These are phyloP conservation scores for Aphrophora alni DNA, from an alignment of 2,888 invertebrate genomes.

Conservation along the genomic window DNA sequence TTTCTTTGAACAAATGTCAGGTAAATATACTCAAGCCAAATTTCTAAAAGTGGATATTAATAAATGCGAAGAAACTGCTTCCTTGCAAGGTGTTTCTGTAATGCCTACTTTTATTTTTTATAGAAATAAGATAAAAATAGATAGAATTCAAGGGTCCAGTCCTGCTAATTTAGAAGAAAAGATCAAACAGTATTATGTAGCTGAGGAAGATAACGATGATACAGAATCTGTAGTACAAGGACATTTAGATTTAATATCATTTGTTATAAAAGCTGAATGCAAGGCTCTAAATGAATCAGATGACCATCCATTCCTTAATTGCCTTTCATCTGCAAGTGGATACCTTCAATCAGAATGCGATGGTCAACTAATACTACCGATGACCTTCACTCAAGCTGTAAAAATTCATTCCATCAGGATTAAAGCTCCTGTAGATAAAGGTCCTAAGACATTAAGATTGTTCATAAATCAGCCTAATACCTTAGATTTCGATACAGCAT, in stretches of 20 bases:
- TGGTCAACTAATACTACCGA: slow-evolving; percentile 78
- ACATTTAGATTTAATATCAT: slow-evolving; percentile 89
- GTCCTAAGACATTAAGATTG: slow-evolving; percentile 92
- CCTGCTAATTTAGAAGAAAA: too few relatives aligned
- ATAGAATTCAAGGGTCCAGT: slow-evolving; percentile 95
- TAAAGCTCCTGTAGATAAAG: slow-evolving; percentile 84
- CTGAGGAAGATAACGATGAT: slow-evolving; percentile 64
- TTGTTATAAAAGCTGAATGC: slow-evolving; percentile 87
- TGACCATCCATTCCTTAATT: slow-evolving; percentile 83
- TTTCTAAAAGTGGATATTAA: slow-evolving; percentile 97
- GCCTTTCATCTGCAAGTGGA: slow-evolving; percentile 69
- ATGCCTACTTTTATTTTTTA: slow-evolving; percentile 99
- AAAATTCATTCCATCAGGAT: slow-evolving; percentile 66
- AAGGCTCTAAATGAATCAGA: slow-evolving; percentile 97
- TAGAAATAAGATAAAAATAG: slow-evolving; percentile 79
- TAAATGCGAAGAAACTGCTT: slow-evolving; percentile 87
- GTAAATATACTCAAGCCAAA: slow-evolving; percentile 85
- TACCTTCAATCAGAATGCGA: slow-evolving; percentile 64
- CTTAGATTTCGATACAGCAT: slow-evolving; percentile 95
- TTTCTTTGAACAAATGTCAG: slow-evolving; percentile 85
- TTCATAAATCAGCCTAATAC: slow-evolving; percentile 62
- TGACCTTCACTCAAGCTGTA: slow-evolving; percentile 80
- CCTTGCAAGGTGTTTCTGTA: slow-evolving; percentile 86
- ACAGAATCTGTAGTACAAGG: slow-evolving; percentile 68
- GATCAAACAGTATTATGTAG: slow-evolving; percentile 84